Conservation (phyloP, 2,888 invertebrate genomes). For the Eupithecia centaureata region DNA sequence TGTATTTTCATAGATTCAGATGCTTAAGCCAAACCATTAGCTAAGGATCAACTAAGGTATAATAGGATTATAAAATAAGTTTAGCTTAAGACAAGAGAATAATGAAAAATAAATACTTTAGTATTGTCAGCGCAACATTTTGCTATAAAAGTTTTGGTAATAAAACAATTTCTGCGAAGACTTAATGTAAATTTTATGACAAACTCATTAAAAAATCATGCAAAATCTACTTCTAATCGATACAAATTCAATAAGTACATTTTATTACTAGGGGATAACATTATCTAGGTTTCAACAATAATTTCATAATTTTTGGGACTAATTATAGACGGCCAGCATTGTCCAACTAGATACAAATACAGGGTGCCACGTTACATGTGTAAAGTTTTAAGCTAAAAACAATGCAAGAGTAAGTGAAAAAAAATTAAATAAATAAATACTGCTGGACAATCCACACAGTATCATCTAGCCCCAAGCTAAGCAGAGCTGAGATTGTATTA, state of each 20-base stretch:
- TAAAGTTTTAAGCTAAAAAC: too few species aligned
- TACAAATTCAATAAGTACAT: conserved; percentile 36
- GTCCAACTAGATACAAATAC: neutral
- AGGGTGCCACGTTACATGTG: too few species aligned
- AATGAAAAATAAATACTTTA: neutral
- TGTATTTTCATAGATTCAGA: neutral
- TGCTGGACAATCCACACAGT: too few species aligned
- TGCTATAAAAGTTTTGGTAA: neutral
- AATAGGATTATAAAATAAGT: neutral
- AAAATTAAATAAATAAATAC: too few species aligned
- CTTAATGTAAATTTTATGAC: conserved; percentile 26
- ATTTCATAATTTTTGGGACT: conserved; percentile 17
- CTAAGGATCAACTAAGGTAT: neutral
- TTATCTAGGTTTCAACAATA: conserved; percentile 31
- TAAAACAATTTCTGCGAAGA: neutral
- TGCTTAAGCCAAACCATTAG: neutral
- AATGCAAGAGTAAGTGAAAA: too few species aligned
- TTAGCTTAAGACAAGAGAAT: neutral
- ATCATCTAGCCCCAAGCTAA: too few species aligned
- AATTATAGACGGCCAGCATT: conserved; percentile 6
- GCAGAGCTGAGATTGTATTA: too few species aligned
- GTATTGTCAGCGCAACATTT: conserved; percentile 8
- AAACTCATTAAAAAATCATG: conserved; percentile 38
- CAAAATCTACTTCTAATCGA: conserved; percentile 45
- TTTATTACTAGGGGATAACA: conserved; percentile 39